These are phyloP conservation scores for Lypha dubia DNA, from an alignment of 2,888 invertebrate genomes.

Conservation along the genomic window DNA sequence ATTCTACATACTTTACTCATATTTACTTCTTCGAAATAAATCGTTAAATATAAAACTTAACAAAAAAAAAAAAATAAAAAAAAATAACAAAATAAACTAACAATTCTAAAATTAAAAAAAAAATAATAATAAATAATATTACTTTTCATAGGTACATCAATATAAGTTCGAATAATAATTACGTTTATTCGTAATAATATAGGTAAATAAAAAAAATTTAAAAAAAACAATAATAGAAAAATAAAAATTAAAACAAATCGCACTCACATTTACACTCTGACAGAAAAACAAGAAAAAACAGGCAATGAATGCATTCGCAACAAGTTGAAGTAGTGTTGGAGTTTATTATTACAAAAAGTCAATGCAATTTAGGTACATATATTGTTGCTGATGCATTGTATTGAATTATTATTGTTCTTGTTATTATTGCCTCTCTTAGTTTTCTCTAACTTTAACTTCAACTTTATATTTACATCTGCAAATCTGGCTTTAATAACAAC, in stretches of 20 bases:
- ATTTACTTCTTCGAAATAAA: constrained; percentile 24
- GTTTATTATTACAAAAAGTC: constrained; percentile 24
- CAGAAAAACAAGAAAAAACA: neutral
- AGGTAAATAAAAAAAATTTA: too few species aligned
- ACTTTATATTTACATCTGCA: constrained; percentile 18
- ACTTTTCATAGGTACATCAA: too few species aligned
- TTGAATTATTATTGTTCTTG: constrained; percentile 12
- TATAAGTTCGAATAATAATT: too few species aligned
- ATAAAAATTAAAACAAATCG: constrained; percentile 28
- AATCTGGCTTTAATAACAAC: neutral
- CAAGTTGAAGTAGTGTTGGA: constrained; percentile 35
- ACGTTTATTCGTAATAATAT: too few species aligned
- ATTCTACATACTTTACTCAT: constrained; percentile 12
- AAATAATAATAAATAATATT: too few species aligned
- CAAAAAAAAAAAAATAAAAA: constrained; percentile 1
- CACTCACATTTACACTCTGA: constrained; percentile 16
- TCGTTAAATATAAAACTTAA: constrained; percentile 51
- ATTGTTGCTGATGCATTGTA: constrained; percentile 4
- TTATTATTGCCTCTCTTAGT: neutral
- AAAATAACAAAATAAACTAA: constrained; percentile 7
- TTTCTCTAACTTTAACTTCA: neutral
- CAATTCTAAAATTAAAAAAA: constrained; percentile 13
- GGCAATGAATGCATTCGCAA: constrained; percentile 33
- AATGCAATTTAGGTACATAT: neutral
- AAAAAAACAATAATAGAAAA: too few species aligned